phyloP scores from a whole-genome alignment of 2,113 vertebrate genomes.

The Pimephales promelas region DNA sequence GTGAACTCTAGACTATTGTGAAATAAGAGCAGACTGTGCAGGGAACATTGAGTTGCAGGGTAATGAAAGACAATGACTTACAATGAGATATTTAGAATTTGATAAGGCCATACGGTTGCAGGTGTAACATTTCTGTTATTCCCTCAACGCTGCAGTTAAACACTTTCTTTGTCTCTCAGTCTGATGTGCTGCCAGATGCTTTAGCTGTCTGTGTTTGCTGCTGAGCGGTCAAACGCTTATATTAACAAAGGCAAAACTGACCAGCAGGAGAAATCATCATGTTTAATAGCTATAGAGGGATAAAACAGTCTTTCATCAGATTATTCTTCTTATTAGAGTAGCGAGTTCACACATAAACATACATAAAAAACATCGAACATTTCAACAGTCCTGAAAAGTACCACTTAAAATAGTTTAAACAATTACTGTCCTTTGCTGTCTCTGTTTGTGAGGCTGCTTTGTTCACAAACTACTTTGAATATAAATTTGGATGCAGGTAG shows the following conservation, averaged over 20 bases:
- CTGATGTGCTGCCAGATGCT: conserved; percentile 28
- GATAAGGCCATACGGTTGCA: neutral
- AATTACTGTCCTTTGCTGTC: conserved; percentile 11
- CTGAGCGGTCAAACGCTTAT: neutral
- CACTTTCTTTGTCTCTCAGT: neutral
- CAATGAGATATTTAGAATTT: conserved; percentile 8
- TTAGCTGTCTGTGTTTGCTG: conserved; percentile 9
- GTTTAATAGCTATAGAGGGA: conserved; percentile 27
- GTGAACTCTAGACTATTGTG: conserved; percentile 48
- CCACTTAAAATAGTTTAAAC: conserved; percentile 26
- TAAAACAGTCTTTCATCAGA: conserved; percentile 32
- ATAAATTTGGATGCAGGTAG: conserved; percentile 21
- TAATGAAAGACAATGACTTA: conserved; percentile 22
- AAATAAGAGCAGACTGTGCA: conserved; percentile 42
- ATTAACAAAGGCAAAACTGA: neutral
- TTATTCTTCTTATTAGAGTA: conserved; percentile 35
- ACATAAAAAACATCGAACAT: neutral
- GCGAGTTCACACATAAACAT: neutral
- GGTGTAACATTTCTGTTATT: conserved; percentile 26
- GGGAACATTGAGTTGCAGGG: conserved; percentile 21
- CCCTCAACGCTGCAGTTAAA: neutral
- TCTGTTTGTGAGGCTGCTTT: conserved; percentile 19
- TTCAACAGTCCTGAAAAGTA: neutral
- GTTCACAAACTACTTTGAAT: conserved; percentile 33
- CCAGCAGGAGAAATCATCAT: conserved; percentile 18